Evolutionary conservation across 1,140 invertebrate species (phyloP), one percentile per base, ranked within the genome.

Genomic region (Pseudomyrmex concolor): DNA sequence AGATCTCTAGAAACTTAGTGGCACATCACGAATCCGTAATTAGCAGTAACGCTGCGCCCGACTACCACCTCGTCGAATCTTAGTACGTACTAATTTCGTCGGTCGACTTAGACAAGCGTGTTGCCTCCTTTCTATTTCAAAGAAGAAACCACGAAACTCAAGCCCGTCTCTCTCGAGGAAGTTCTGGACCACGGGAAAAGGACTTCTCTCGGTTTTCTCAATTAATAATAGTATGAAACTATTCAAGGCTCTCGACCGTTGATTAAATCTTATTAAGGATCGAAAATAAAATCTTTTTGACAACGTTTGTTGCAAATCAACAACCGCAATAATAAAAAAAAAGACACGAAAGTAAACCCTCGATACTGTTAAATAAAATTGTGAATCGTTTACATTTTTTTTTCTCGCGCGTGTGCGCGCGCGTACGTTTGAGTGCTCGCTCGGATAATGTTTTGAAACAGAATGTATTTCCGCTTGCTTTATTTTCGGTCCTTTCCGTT

Each of bases 21-120:
- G 59, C 54, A 84, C 59, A 81, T 83, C 85, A 76, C 66, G 86
- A 87, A 86, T 88, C 12, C 83, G 86, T 87, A 88, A 88, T 88
- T 87, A 88, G 86, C 83, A 84, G 74, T 77, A 84, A 70, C 68
- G 86, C 84, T 80, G 68, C 54, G 59, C 54, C 54, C 81, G 76
- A 77, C 72, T 55, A 67, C 48, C 59, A 34, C 54, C 25, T 84
- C 86, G 71, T 81, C 54, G 43, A 71, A 80, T 80, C 43, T 71
- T 76, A 66, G 55, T 81, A 87, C 51, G 57, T 72, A 78, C 81
- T 54, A 73, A 57, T 73, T 67, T 76, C 55, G 15, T 34, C 15
- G 62, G 25, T 22, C 43, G 15, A 80, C 64, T 45, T 54, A 43
- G 73, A 54, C 76, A n/a, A 80, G 43, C 5, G 34, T 34, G 34